Evolutionary conservation across 1,140 invertebrate species (phyloP), one percentile per base, ranked within the genome.

Genomic region (Drosophila nikananu): DNA sequence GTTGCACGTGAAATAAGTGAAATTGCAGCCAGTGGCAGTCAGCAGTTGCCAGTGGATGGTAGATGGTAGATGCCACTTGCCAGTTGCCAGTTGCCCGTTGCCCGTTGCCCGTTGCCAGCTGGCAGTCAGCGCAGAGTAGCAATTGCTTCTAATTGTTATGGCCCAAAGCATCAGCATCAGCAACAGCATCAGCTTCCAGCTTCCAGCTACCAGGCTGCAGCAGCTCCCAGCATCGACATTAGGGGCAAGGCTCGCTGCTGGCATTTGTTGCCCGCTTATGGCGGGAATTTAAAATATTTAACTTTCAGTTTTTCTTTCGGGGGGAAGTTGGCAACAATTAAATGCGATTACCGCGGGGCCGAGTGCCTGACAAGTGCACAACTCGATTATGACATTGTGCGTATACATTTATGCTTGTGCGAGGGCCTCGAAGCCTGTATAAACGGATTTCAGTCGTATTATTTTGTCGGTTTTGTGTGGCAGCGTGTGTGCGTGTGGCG

Each of bases 91-190:
- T 74, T 68, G 63, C 46, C 67, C 73, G 75, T 68, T 37, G 46
- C 48, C 55, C 70, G 79, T 71, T 37, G 48, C 49, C 57, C 30
- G 30, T 30, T 30, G 30, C 30, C 30, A 76, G 62, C 39, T 66
- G 65, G 67, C 81, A 73, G 65, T 70, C 58, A 67, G 80, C 61
- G 60, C 32, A 41, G 60, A 81, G 86, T 84, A 84, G 84, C 86
- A 90, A 90, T 90, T 90, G 84, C 81, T 90, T 80, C 84, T 90
- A 89, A 89, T 89, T 86, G 84, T 84, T 75, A 80, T 80, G 75
- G 78, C 84, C 77, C 37, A 59, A n/a, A 66, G 77, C 62, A 58
- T 39, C 57, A 72, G 65, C 77, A 63, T 62, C 35, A 66, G 77
- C 62, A 58, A 32, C 57, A 72, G 65, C 77, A 63, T 62, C 35